phyloP scores from a whole-genome alignment of 2,888 invertebrate species.

The Ferrisia virgata region DNA sequence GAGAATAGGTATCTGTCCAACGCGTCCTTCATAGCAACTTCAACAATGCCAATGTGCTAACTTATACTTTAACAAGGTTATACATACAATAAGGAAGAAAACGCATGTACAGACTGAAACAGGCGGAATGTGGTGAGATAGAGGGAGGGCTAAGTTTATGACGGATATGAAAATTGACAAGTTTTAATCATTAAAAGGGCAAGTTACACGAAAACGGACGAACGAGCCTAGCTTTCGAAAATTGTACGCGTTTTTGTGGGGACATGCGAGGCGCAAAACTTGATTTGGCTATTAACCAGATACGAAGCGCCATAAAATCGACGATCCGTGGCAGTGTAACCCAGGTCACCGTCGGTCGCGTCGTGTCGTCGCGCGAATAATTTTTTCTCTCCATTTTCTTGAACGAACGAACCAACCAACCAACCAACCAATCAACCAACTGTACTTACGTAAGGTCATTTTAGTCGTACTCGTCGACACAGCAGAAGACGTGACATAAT shows the following conservation, averaged over 20 bases:
- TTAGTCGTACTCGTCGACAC: not conserved
- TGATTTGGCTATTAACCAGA: not conserved
- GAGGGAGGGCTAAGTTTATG: not conserved
- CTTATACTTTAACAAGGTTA: not conserved
- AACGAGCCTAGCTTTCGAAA: not conserved
- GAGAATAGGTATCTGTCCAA: not conserved
- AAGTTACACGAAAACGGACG: not conserved
- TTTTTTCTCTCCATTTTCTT: not conserved
- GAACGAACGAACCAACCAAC: no score
- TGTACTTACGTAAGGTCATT: not conserved
- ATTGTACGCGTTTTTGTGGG: not conserved
- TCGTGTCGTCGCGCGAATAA: not conserved
- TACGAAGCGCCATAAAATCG: not conserved
- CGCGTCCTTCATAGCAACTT: not conserved
- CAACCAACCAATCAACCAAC: no score
- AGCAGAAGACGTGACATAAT: constrained; percentile 19
- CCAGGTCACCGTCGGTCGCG: no score
- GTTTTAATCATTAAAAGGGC: constrained; percentile 1
- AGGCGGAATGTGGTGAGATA: not conserved
- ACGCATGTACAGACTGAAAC: not conserved
- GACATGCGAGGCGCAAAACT: not conserved
- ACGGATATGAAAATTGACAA: constrained; percentile 25
- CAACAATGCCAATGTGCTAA: not conserved
- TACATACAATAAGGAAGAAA: not conserved
- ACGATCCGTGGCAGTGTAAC: not conserved